Evolutionary conservation across 1,140 invertebrate genomes (phyloP).

Genomic region (Drosophila trapezifrons): DNA sequence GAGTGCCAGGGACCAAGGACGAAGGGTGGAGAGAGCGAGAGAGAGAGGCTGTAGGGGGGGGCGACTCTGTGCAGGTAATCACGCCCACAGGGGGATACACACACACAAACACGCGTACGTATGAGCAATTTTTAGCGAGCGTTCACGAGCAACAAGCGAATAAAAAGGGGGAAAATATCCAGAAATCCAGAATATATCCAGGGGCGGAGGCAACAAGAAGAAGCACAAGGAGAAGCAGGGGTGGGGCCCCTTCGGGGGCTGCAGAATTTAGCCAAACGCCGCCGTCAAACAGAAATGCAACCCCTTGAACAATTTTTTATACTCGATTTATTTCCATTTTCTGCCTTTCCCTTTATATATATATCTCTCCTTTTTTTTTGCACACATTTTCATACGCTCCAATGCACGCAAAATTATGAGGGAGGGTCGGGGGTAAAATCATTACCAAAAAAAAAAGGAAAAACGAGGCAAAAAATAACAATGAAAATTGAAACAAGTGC

Average conservation of each 20-base stretch:
- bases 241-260: neutral
- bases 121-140: conserved; percentile 74
- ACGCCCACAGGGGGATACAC: conserved; percentile 45
- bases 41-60: neutral
- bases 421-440: neutral
- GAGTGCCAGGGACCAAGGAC: conserved; percentile 16
- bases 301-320: conserved; percentile 79
- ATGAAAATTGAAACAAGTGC: conserved; percentile 24
- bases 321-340: conserved; percentile 77
- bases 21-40: neutral
- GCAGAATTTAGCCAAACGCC: conserved; percentile 43
- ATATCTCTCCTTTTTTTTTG: conserved; percentile 23
- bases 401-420: conserved; percentile 47
- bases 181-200: conserved; percentile 7
- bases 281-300: conserved; percentile 72
- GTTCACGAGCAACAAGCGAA: conserved; percentile 69
- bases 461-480: neutral
- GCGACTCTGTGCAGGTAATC: conserved; percentile 57
- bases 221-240: neutral
- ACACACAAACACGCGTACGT: conserved; percentile 35
- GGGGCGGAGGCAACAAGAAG: neutral
- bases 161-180: conserved; percentile 25
- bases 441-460: conserved; percentile 3
- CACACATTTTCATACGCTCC: conserved; percentile 64
- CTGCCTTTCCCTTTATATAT: conserved; percentile 32